phyloP scores from a whole-genome alignment of 2,888 invertebrate species.

The Campaea margaritaria region DNA sequence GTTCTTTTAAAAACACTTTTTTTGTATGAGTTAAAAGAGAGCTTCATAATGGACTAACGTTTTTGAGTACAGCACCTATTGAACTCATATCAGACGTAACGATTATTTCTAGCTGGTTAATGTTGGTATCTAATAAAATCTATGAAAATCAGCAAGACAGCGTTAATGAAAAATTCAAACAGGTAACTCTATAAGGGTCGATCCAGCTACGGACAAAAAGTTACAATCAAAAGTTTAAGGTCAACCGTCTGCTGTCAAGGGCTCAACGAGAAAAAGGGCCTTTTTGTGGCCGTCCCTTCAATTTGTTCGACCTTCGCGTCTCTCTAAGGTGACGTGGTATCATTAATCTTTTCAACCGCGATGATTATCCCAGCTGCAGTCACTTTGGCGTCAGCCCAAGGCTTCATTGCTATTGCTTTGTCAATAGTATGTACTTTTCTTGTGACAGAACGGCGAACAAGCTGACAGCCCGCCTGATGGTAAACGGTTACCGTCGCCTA shows the following conservation, averaged over 20 bases:
- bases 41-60: too few species aligned
- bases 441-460: too few species aligned
- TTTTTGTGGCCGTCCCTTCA: constrained; percentile 47
- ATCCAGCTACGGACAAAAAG: constrained; percentile 1
- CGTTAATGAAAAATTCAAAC: neutral
- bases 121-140: too few species aligned
- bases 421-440: constrained; percentile 29
- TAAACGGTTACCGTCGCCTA: too few species aligned
- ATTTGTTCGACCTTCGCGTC: constrained; percentile 46
- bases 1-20: too few species aligned
- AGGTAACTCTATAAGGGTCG: neutral
- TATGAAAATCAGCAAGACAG: too few species aligned
- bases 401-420: constrained; percentile 30
- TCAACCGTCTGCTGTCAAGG: constrained; percentile 50
- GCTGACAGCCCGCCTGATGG: too few species aligned
- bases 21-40: too few species aligned
- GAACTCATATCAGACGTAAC: too few species aligned
- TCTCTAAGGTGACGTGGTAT: constrained; percentile 46
- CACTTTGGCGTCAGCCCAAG: constrained; percentile 51
- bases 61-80: too few species aligned
- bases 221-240: constrained; percentile 31
- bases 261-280: constrained; percentile 48
- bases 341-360: constrained; percentile 50
- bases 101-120: too few species aligned
- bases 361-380: constrained; percentile 46